Evolutionary conservation across 1,140 invertebrate species (phyloP).

Genomic region (Thereuonema tuberculata): DNA sequence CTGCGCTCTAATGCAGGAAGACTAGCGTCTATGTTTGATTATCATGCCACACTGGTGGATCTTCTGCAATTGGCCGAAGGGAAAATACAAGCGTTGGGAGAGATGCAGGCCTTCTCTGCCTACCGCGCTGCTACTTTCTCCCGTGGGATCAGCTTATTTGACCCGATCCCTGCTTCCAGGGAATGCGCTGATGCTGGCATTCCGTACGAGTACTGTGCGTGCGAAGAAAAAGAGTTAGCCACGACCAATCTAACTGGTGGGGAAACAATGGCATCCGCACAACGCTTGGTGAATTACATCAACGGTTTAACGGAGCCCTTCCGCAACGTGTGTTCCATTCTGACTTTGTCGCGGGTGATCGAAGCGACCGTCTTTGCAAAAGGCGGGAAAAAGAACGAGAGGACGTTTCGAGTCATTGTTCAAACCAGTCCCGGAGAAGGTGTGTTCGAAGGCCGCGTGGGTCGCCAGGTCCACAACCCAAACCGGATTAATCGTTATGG

Average conservation of each 20-base stretch:
- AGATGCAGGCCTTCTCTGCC: background rate
- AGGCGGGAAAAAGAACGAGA: background rate
- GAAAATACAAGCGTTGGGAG: slow-evolving; percentile 11
- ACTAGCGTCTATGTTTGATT: slow-evolving; percentile 65
- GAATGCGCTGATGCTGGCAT: slow-evolving; percentile 36
- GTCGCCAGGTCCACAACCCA: too few relatives aligned
- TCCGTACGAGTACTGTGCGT: slow-evolving; percentile 37
- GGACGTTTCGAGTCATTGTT: background rate
- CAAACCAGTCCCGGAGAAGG: background rate
- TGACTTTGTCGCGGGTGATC: background rate
- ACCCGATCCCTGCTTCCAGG: slow-evolving; percentile 18
- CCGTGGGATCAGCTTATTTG: slow-evolving; percentile 5
- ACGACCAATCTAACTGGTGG: slow-evolving; percentile 4
- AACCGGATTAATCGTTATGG: too few relatives aligned
- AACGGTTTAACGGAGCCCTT: background rate
- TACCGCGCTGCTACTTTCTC: too few relatives aligned
- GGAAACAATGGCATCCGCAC: background rate
- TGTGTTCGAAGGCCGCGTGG: background rate
- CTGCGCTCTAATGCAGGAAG: slow-evolving; percentile 44
- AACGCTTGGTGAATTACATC: background rate
- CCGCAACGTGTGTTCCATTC: background rate
- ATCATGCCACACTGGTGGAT: slow-evolving; percentile 52
- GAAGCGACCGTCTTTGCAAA: background rate
- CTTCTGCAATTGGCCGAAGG: slow-evolving; percentile 39
- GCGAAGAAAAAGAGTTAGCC: slow-evolving; percentile 23